phyloP scores from a whole-genome alignment of 92 coral and sea anemone species.

The Epizoanthus illoricatus region DNA sequence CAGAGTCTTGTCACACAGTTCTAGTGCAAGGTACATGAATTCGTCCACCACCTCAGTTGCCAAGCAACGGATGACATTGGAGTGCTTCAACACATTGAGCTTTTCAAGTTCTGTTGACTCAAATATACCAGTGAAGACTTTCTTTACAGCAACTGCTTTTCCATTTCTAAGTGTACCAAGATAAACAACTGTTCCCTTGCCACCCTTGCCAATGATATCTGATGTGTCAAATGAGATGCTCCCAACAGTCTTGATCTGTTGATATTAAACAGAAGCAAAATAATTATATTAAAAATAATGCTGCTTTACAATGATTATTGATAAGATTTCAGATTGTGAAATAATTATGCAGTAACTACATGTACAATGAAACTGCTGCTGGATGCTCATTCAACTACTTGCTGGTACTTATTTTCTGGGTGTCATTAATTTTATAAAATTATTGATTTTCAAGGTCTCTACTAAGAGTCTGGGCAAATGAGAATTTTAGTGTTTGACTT shows the following conservation, averaged over 20 bases:
- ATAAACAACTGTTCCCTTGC: conserved; percentile 31
- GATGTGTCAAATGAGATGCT: conserved; percentile 17
- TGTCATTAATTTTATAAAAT: too few relatives aligned
- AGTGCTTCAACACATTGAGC: neutral
- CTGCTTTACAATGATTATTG: too few relatives aligned
- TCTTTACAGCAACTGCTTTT: conserved; percentile 19
- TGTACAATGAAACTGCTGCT: too few relatives aligned
- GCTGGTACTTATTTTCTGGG: too few relatives aligned
- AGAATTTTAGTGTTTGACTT: too few relatives aligned
- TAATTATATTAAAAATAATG: too few relatives aligned
- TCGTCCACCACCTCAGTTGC: neutral
- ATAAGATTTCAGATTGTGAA: too few relatives aligned
- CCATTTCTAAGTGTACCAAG: conserved; percentile 8
- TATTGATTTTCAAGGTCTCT: too few relatives aligned
- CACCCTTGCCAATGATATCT: conserved; percentile 14
- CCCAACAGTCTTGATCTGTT: neutral
- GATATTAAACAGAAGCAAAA: too few relatives aligned
- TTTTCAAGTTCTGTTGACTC: neutral
- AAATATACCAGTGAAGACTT: neutral
- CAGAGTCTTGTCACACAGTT: conserved; percentile 16
- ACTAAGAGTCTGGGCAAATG: too few relatives aligned
- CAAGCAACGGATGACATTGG: neutral
- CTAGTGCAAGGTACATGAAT: conserved; percentile 22
- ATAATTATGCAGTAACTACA: too few relatives aligned
- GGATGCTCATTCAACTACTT: too few relatives aligned